These are phyloP conservation scores for Pterocles gutturalis DNA, from an alignment of 2,113 vertebrate genomes.

Conservation along the genomic window DNA sequence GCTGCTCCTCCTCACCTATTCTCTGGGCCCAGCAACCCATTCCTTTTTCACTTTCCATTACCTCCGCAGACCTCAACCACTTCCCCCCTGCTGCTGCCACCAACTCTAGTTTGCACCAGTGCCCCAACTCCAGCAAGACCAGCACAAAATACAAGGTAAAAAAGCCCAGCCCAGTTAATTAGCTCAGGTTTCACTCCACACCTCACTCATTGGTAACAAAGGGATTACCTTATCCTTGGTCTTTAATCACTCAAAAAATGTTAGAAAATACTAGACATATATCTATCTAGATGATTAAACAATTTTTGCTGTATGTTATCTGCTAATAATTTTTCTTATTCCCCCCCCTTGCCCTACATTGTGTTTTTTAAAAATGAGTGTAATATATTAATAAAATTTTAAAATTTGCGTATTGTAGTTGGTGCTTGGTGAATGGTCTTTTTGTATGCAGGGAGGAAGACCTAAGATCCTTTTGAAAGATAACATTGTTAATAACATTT, in stretches of 20 bases:
- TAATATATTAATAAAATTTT: not conserved
- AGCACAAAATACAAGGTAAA: not conserved
- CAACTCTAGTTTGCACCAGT: not conserved
- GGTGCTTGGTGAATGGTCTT: not conserved
- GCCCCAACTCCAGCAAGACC: not conserved
- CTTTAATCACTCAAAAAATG: not conserved
- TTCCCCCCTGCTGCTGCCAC: not conserved
- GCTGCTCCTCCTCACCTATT: not conserved
- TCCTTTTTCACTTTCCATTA: not conserved
- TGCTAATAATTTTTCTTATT: not conserved
- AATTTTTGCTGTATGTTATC: not conserved
- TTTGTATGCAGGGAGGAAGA: not conserved
- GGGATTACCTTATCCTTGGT: not conserved
- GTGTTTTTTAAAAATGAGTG: not conserved
- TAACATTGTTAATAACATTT: not conserved
- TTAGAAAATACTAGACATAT: not conserved
- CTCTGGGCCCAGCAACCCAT: fast-evolving
- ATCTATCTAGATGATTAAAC: not conserved
- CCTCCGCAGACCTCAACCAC: not conserved
- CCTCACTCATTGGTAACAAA: not conserved
- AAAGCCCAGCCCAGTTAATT: not conserved
- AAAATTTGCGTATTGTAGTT: not conserved
- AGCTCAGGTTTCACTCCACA: not conserved
- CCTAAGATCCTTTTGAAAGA: not conserved
- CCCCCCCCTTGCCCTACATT: fast-evolving